A percentile compares a stretch with the other conserved stretches of the same genome.
phyloP scores from a whole-genome alignment of 2,113 vertebrate species.

The Gadus chalcogrammus region DNA sequence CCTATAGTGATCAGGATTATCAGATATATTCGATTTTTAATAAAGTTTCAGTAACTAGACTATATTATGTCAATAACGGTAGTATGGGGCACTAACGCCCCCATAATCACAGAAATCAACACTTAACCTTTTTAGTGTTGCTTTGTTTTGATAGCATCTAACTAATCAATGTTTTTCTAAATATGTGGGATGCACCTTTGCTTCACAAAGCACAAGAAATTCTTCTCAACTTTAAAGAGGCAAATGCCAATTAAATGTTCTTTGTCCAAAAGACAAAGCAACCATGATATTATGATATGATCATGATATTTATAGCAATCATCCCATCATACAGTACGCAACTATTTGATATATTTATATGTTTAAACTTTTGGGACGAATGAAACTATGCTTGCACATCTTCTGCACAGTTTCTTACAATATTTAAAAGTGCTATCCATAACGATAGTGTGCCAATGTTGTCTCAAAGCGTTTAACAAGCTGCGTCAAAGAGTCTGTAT shows the following conservation, averaged over 20 bases:
- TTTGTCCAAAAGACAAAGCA: neutral
- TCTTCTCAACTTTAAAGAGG: conserved; percentile 12
- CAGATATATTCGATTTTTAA: too few relatives aligned
- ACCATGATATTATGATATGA: neutral
- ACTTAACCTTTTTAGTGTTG: too few relatives aligned
- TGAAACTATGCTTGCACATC: neutral
- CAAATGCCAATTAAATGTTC: neutral
- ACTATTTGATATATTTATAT: too few relatives aligned
- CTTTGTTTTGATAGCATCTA: too few relatives aligned
- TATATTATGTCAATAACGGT: too few relatives aligned
- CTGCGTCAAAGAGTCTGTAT: conserved; percentile 30
- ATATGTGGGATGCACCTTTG: neutral
- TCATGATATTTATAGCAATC: too few relatives aligned
- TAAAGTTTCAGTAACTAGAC: too few relatives aligned
- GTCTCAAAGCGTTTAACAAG: conserved; percentile 40
- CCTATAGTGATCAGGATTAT: too few relatives aligned
- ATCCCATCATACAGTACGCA: too few relatives aligned
- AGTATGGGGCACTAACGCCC: too few relatives aligned
- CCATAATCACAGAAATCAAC: too few relatives aligned
- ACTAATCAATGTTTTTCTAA: neutral
- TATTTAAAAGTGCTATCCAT: neutral
- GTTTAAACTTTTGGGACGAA: neutral
- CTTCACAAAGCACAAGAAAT: neutral
- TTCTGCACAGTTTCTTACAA: neutral
- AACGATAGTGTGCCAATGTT: conserved; percentile 39